A percentile compares a stretch with the other conserved stretches of the same genome.
These are phyloP conservation scores for Chelidonichthys spinosus DNA, from an alignment of 2,797 vertebrate species.

Conservation along the genomic window DNA sequence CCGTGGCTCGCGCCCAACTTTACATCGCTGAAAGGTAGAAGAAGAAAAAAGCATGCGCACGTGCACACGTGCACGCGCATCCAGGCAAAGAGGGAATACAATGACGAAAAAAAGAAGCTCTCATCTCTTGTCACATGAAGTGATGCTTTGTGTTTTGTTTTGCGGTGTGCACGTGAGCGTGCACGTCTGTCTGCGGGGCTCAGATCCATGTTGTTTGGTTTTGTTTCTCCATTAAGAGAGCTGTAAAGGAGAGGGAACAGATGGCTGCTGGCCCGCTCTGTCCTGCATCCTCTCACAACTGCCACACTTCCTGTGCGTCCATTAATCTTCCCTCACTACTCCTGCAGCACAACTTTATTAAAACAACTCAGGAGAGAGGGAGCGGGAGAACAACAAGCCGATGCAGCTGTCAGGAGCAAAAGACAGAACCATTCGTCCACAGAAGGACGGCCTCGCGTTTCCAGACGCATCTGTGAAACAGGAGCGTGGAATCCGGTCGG, in stretches of 20 bases:
- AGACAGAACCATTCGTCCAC: constrained; percentile 90
- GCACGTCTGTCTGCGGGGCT: constrained; percentile 79
- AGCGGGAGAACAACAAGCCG: constrained; percentile 89
- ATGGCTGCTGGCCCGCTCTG: constrained; percentile 94
- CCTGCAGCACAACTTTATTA: constrained; percentile 97
- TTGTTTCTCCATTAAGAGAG: constrained; percentile 92
- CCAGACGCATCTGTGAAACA: constrained; percentile 89
- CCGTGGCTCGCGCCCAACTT: constrained; percentile 84
- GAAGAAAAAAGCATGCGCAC: constrained; percentile 24
- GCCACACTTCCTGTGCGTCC: constrained; percentile 93
- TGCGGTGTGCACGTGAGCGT: constrained; percentile 42
- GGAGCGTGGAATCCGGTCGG: constrained; percentile 84
- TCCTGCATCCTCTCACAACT: constrained; percentile 94
- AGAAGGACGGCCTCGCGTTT: constrained; percentile 87
- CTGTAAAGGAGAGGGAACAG: constrained; percentile 95
- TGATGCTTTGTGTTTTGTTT: constrained; percentile 83
- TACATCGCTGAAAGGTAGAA: constrained; percentile 82
- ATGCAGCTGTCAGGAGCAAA: constrained; percentile 92
- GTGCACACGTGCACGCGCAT: constrained; percentile 41
- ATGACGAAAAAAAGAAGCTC: constrained; percentile 80
- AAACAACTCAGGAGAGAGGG: constrained; percentile 87
- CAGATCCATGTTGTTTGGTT: constrained; percentile 90
- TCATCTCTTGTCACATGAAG: constrained; percentile 80
- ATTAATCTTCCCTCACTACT: constrained; percentile 99
- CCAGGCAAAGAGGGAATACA: constrained; percentile 77